phyloP scores from a whole-genome alignment of 2,888 invertebrate species.

The Epinotia bilunana region DNA sequence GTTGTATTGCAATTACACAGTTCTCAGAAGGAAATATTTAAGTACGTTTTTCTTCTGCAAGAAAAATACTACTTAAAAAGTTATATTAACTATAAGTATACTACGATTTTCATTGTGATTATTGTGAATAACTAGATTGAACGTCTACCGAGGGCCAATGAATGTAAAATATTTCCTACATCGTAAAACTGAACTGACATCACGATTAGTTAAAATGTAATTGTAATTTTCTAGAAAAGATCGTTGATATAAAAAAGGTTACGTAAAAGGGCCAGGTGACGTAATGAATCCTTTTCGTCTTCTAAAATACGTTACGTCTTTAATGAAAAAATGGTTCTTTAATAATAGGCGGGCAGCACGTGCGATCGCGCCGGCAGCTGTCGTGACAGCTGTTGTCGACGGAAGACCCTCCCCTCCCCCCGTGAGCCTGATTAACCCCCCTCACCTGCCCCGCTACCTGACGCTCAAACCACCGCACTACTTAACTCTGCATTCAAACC shows the following conservation, averaged over 20 bases:
- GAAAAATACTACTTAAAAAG: background rate
- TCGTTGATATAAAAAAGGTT: conserved; percentile 14
- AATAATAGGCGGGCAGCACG: conserved; percentile 81
- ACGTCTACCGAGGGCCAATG: background rate
- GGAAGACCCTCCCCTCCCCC: conserved; percentile 63
- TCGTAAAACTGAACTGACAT: background rate
- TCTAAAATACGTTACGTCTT: conserved; percentile 62
- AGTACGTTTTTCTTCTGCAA: background rate
- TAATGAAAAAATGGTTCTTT: conserved; percentile 66
- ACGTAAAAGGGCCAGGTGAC: conserved; percentile 16
- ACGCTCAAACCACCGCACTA: conserved; percentile 53
- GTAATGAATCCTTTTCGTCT: conserved; percentile 56
- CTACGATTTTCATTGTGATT: background rate
- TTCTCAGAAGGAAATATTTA: background rate
- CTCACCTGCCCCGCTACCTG: conserved; percentile 70
- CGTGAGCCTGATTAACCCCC: conserved; percentile 52
- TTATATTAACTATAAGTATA: background rate
- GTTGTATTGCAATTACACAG: background rate
- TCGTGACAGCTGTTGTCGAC: conserved; percentile 78
- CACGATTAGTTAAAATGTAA: conserved; percentile 14
- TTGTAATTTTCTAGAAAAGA: background rate
- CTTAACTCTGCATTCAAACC: conserved; percentile 52
- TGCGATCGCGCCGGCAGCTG: conserved; percentile 77
- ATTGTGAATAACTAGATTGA: background rate
- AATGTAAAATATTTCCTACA: background rate